phyloP scores from a whole-genome alignment of 2,797 vertebrate genomes.

The Thamnophis elegans region DNA sequence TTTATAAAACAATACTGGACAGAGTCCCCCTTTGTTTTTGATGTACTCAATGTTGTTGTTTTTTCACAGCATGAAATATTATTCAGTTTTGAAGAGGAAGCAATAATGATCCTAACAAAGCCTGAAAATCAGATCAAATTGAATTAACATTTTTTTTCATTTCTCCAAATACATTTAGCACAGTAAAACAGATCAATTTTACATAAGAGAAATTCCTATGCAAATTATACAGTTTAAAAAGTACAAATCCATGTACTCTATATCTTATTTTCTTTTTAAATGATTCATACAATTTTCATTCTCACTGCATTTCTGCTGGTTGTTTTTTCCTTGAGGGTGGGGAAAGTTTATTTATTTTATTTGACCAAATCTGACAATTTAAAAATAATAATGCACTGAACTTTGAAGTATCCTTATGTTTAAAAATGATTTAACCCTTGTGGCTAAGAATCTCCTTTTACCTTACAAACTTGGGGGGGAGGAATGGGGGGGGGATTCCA shows the following conservation, averaged over 20 bases:
- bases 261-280: not conserved
- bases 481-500: too few species aligned
- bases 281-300: conserved; percentile 35
- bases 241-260: not conserved
- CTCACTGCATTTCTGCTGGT: conserved; percentile 41
- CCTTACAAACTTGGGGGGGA: conserved; percentile 5
- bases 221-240: conserved; percentile 41
- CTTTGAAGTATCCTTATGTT: conserved; percentile 18
- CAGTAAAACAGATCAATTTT: conserved; percentile 36
- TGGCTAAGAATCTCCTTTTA: conserved; percentile 21
- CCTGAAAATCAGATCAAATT: conserved; percentile 48
- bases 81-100: conserved; percentile 48
- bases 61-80: conserved; percentile 14
- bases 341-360: conserved; percentile 7
- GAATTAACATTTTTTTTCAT: not conserved
- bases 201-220: conserved; percentile 41
- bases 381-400: conserved; percentile 37
- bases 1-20: conserved; percentile 46
- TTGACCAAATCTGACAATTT: conserved; percentile 62
- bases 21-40: conserved; percentile 46
- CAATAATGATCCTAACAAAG: conserved; percentile 42
- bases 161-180: conserved; percentile 32
- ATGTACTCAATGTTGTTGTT: conserved; percentile 46
- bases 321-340: conserved; percentile 42
- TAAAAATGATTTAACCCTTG: not conserved